Evolutionary conservation across 2,797 vertebrate species (phyloP), one percentile per base, ranked within the genome.

Genomic region (Lycodopsis pacificus): DNA sequence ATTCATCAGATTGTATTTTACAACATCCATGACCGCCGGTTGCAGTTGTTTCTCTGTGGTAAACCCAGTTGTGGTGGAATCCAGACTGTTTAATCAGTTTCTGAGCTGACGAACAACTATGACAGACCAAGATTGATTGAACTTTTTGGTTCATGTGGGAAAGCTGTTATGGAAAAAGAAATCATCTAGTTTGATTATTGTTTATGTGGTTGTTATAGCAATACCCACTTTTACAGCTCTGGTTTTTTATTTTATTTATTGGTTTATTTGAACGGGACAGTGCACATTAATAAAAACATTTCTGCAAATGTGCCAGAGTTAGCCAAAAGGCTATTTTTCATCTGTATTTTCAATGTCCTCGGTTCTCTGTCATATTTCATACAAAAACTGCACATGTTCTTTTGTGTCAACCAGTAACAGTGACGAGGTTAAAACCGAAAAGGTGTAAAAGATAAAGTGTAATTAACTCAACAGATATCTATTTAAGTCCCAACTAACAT

Each of bases 61-160:
- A n/a, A 25, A 8, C 19, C 36, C 6, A 11, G 4, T 34, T 61
- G 36, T 53, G 3, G 46, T 65, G 46, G 36, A 69, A 61, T 72
- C 58, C 51, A 73, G 57, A 61, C 54, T 56, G 46, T 77, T 72
- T 54, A 56, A 49, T 68, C 32, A 19, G 25, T 44, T 53, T 48
- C 34, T 59, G 65, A 64, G 30, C 38, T 70, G 48, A 70, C 5
- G 11, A 68, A 34, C 63, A 57, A 56, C 19, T 66, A 53, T 25
- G 53, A 59, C 2, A 64, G 53, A 48, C 38, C 27, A 48, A 66
- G 22, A 58, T 72, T 15, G 46, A 65, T 71, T 25, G 32, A 22
- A 32, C 54, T 30, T 59, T 48, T 59, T 59, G 17, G 44, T 30
- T 57, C 40, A 40, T 34, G 40, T 65, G 76, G 68, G 34, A 20